Conservation (phyloP, 2,113 vertebrate genomes). For the Polyodon spathula region DNA sequence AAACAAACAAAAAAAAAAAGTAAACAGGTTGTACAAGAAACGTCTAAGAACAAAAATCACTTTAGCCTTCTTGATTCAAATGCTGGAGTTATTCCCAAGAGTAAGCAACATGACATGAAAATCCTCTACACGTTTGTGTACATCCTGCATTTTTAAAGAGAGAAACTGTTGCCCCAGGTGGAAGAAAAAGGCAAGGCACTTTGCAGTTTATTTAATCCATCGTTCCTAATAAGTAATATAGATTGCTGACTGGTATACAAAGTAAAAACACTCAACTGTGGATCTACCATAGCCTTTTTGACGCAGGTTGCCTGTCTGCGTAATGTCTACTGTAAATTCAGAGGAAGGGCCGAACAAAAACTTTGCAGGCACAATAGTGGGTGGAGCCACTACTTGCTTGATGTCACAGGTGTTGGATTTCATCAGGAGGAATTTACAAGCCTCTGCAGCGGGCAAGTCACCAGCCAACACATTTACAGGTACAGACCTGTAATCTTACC, state of each 20-base stretch:
- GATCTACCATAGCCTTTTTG: slow-evolving; percentile 26
- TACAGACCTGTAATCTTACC: background rate
- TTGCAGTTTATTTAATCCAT: slow-evolving; percentile 28
- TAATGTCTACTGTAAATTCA: slow-evolving; percentile 17
- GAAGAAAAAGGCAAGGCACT: slow-evolving; percentile 1
- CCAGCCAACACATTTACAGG: slow-evolving; percentile 11
- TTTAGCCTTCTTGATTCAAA: slow-evolving; percentile 26
- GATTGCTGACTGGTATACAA: slow-evolving; percentile 29
- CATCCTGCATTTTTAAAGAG: slow-evolving; percentile 34
- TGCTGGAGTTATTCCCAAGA: slow-evolving; percentile 39
- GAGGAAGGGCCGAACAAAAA: slow-evolving; percentile 46
- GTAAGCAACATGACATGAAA: slow-evolving; percentile 40
- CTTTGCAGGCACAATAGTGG: slow-evolving; percentile 36
- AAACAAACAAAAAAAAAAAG: slow-evolving; percentile 46
- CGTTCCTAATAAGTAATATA: slow-evolving; percentile 19
- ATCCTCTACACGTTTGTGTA: slow-evolving; percentile 37
- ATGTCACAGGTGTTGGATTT: slow-evolving; percentile 60
- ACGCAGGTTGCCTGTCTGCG: slow-evolving; percentile 22
- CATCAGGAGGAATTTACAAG: slow-evolving; percentile 24
- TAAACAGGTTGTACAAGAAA: slow-evolving; percentile 32
- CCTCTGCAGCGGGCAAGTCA: slow-evolving; percentile 26
- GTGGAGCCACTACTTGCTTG: slow-evolving; percentile 47
- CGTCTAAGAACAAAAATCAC: slow-evolving; percentile 7
- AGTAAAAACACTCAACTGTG: slow-evolving; percentile 43
- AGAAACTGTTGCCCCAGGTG: slow-evolving; percentile 31